Conservation (phyloP, 1,140 invertebrate genomes). For the Proctacanthus coquilletti region DNA sequence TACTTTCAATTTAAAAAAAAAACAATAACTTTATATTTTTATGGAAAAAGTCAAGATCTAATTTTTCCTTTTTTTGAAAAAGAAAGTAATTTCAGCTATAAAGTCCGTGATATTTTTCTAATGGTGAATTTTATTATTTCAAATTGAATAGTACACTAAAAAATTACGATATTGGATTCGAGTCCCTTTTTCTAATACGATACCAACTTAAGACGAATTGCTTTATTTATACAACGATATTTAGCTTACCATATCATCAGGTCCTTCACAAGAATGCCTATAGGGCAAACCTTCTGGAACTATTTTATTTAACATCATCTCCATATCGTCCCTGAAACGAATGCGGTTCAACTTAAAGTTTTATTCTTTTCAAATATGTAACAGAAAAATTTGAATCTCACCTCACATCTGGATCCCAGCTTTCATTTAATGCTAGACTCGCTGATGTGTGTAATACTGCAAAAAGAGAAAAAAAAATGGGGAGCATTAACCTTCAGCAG, state of each 20-base stretch:
- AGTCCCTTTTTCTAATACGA: no score
- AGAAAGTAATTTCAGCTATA: no score
- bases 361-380: not conserved
- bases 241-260: conserved; percentile 86
- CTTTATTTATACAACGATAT: conserved; percentile 1
- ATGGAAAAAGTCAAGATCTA: no score
- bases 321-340: conserved; percentile 72
- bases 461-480: conserved; percentile 28
- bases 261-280: conserved; percentile 91
- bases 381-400: conserved; percentile 12
- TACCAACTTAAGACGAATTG: no score
- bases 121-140: no score
- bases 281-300: conserved; percentile 92
- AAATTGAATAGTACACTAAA: no score
- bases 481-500: no score
- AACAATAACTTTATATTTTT: no score
- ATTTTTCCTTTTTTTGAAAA: no score
- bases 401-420: conserved; percentile 90
- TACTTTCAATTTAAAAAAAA: no score
- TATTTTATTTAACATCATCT: conserved; percentile 98
- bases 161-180: no score
- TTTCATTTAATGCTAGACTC: conserved; percentile 91
- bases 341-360: not conserved
- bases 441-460: conserved; percentile 93
- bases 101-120: no score